A percentile compares a stretch with the other conserved stretches of the same genome.
These are phyloP conservation scores for Podarcis lilfordi DNA, from an alignment of 2,797 vertebrate genomes.

Conservation along the genomic window DNA sequence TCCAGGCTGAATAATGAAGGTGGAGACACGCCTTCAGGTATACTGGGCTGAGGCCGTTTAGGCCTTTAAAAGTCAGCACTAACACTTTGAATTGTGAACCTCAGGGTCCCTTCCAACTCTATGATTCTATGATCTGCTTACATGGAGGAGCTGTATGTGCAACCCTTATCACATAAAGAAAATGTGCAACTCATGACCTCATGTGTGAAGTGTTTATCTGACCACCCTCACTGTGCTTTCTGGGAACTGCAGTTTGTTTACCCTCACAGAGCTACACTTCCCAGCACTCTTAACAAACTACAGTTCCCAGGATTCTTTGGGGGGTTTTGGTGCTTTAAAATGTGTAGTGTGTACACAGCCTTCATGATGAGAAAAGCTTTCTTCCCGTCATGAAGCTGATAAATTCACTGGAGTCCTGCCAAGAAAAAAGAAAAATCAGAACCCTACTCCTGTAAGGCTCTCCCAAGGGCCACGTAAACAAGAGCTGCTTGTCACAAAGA, in stretches of 20 bases:
- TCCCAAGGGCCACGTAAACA: not conserved
- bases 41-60: too few species aligned
- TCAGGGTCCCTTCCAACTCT: too few species aligned
- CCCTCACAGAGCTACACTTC: not conserved
- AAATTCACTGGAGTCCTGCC: conserved; percentile 1
- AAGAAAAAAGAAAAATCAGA: not conserved
- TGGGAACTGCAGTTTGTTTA: too few species aligned
- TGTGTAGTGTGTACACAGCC: not conserved
- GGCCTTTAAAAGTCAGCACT: too few species aligned
- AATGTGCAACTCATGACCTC: not conserved
- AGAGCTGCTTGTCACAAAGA: conserved; percentile 19
- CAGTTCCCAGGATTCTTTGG: not conserved
- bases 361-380: not conserved
- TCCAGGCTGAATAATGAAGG: too few species aligned
- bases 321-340: too few species aligned
- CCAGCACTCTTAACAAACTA: not conserved
- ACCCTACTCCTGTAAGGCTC: not conserved
- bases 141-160: not conserved
- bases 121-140: not conserved
- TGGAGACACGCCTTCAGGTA: too few species aligned
- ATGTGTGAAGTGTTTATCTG: not conserved
- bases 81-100: too few species aligned
- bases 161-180: too few species aligned
- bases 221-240: not conserved
- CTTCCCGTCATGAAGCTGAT: not conserved